phyloP scores from a whole-genome alignment of 2,888 invertebrate genomes.

The Cryptocheilus praepositus region DNA sequence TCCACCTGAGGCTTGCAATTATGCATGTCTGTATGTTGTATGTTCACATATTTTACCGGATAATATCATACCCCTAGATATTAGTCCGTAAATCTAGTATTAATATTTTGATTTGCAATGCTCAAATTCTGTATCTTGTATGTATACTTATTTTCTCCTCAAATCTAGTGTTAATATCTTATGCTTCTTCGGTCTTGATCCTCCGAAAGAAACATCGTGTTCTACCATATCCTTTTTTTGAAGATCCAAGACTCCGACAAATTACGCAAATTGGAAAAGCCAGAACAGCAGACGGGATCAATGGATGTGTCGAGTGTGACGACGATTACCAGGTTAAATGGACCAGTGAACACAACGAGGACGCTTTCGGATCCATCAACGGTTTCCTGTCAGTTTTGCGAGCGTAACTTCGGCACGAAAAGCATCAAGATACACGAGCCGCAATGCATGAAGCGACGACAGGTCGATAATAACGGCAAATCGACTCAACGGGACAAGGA shows the following conservation, averaged over 20 bases:
- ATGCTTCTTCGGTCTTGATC: not conserved
- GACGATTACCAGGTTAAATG: slow-evolving; percentile 12
- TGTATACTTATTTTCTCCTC: too few relatives aligned
- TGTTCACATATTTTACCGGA: too few relatives aligned
- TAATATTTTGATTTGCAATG: too few relatives aligned
- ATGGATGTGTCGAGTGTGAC: too few relatives aligned
- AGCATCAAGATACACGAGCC: slow-evolving; percentile 82
- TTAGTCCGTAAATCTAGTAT: too few relatives aligned
- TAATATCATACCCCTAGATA: too few relatives aligned
- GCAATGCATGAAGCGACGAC: slow-evolving; percentile 81
- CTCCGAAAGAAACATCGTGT: not conserved
- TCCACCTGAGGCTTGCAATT: too few relatives aligned
- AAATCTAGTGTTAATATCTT: too few relatives aligned
- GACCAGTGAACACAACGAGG: not conserved
- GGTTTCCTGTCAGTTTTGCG: slow-evolving; percentile 80
- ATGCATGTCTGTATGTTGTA: too few relatives aligned
- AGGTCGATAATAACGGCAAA: slow-evolving; percentile 67
- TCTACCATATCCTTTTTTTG: too few relatives aligned
- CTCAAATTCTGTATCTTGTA: too few relatives aligned
- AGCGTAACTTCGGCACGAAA: slow-evolving; percentile 80
- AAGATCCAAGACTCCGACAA: not conserved
- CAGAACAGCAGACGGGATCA: not conserved
- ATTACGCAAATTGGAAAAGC: slow-evolving; percentile 18
- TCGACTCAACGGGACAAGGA: too few relatives aligned
- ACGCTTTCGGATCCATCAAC: slow-evolving; percentile 50